These are phyloP conservation scores for Arbacia lixula DNA, from an alignment of 53 echinoderm and acorn worm species.

Conservation along the genomic window DNA sequence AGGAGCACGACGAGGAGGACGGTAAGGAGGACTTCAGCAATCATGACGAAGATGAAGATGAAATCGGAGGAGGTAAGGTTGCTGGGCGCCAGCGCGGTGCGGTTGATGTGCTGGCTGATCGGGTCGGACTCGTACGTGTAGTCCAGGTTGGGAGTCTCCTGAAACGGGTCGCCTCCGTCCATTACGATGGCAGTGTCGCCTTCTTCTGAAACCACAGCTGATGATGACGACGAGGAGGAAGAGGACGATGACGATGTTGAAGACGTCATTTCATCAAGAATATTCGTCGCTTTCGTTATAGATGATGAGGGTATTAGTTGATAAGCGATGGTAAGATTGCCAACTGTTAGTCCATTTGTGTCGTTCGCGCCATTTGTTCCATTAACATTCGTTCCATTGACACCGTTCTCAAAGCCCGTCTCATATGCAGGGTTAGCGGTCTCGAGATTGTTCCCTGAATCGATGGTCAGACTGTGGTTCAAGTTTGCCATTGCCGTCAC, in stretches of 20 bases:
- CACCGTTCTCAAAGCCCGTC: neutral
- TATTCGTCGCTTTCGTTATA: neutral
- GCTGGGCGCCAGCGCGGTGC: neutral
- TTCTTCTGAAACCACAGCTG: neutral
- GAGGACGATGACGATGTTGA: constrained; percentile 35
- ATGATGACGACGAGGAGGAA: constrained; percentile 18
- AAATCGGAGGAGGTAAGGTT: constrained; percentile 40
- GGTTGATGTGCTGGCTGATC: constrained; percentile 36
- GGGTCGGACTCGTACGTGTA: neutral
- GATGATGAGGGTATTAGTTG: constrained; percentile 18
- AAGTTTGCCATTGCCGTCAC: constrained; percentile 6
- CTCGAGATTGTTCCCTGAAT: neutral
- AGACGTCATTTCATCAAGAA: constrained; percentile 1
- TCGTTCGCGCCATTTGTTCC: neutral
- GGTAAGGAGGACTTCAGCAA: constrained; percentile 45
- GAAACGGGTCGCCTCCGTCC: constrained; percentile 42
- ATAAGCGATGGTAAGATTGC: constrained; percentile 33
- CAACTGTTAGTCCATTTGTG: neutral
- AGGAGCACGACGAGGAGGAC: constrained; percentile 44
- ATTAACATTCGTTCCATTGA: neutral
- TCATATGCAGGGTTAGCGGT: neutral
- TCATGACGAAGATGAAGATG: constrained; percentile 55
- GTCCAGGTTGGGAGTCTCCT: neutral
- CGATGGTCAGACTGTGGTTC: constrained; percentile 22
- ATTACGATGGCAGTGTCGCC: neutral